Base-by-base conservation (phyloP, 2,113 vertebrate species). In the Gopherus evgoodei region DNA sequence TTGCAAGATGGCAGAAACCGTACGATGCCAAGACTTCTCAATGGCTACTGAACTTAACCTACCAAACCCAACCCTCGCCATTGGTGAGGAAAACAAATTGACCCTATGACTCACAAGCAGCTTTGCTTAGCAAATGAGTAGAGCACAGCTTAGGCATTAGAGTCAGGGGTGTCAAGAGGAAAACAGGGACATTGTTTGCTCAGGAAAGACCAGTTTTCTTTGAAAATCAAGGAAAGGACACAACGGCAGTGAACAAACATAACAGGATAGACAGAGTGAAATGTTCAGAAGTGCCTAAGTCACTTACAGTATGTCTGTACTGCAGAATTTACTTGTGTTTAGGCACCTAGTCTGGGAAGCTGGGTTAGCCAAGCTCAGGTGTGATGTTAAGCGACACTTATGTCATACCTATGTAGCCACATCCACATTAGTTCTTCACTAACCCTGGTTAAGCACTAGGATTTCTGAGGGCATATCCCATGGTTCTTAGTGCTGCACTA, bases 41-140 rank as follows among this genome's bases (percentile, higher is more conserved):
- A 80, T 56, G 92, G 2, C 92, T 93, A 88, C 88, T 94, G 95
- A 89, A 96, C 94, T 90, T 94, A 96, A 96, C 90, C 93, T 92
- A 93, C 94, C 93, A 95, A 96, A 95, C 90, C 69, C 95, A 75
- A 81, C 11, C 83, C 69, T 95, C 90, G 91, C 94, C 95, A 93
- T 52, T 91, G 96, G 90, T 94, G 95, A 95, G 81, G 96, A 96
- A 97, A 95, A 96, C 93, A 96, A 90, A 75, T 81, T 93, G 96
- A 95, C 95, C 95, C 89, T 95, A 65, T 95, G 95, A 96, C 93
- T 97, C 94, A 85, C 81, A 89, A 95, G 94, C 59, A 95, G 85
- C 89, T 95, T 54, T 78, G 79, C 16, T 49, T 17, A 75, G 85
- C 89, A 82, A 90, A 50, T 62, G 92, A 90, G 89, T 47, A 59